These are phyloP conservation scores for Ibycter americanus DNA, from an alignment of 2,797 vertebrate species.

Conservation along the genomic window DNA sequence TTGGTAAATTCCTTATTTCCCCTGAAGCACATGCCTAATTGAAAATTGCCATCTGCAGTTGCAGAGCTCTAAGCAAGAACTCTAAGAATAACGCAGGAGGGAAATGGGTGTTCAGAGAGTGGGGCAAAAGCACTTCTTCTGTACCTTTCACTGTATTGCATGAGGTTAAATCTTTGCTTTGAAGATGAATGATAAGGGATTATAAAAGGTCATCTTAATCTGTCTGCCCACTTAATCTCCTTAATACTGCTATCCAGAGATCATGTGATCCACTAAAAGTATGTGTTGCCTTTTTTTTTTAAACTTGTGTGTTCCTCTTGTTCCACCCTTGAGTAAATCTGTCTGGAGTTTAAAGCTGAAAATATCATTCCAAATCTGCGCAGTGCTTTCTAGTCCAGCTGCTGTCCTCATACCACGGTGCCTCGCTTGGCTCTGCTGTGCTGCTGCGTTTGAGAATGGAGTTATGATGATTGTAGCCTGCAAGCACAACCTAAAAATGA, in stretches of 20 bases:
- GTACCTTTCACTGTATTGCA: background rate
- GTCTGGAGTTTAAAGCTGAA: background rate
- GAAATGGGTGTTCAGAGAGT: background rate
- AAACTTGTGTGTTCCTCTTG: background rate
- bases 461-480: background rate
- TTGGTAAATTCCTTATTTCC: constrained; percentile 68
- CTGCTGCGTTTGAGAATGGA: background rate
- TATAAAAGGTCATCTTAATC: background rate
- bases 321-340: background rate
- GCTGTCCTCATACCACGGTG: background rate
- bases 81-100: background rate
- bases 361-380: constrained; percentile 1
- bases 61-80: background rate
- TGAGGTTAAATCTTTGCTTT: background rate
- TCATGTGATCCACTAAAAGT: background rate
- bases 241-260: background rate
- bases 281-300: background rate
- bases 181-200: background rate
- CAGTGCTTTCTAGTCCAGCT: background rate
- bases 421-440: background rate
- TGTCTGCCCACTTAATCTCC: background rate
- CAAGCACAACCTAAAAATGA: background rate
- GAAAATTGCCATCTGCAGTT: constrained; percentile 59
- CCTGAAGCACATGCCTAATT: constrained; percentile 66
- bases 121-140: background rate